phyloP scores from a whole-genome alignment of 2,113 vertebrate genomes.

The Corythaixoides concolor region DNA sequence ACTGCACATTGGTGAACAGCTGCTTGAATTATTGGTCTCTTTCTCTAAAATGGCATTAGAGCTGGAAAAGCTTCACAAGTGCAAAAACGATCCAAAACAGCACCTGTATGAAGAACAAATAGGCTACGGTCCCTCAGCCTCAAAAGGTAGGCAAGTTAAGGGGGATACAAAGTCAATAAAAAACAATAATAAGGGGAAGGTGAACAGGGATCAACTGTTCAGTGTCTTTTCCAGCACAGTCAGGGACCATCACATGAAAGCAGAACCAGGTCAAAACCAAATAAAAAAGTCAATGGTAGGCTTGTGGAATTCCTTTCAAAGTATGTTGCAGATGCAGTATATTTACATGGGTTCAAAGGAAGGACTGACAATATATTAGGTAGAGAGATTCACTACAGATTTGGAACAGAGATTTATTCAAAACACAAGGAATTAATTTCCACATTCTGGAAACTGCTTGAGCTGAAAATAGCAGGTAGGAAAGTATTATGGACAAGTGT shows the following conservation, averaged over 20 bases:
- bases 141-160: neutral
- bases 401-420: neutral
- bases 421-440: neutral
- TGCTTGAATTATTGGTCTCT: neutral
- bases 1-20: neutral
- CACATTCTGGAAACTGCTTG: neutral
- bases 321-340: neutral
- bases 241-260: neutral
- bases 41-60: neutral
- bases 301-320: neutral
- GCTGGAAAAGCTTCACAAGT: neutral
- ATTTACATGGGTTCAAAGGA: neutral
- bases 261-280: neutral
- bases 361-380: neutral
- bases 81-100: neutral
- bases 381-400: neutral
- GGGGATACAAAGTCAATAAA: neutral
- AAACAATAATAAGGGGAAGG: fast-evolving
- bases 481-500: neutral
- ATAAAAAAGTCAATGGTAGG: neutral
- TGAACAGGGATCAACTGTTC: neutral
- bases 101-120: neutral
- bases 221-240: neutral
- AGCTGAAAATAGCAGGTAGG: neutral
- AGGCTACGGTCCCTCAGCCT: neutral